These are phyloP conservation scores for Drosophila greeni DNA, from an alignment of 2,888 invertebrate genomes.

Conservation along the genomic window DNA sequence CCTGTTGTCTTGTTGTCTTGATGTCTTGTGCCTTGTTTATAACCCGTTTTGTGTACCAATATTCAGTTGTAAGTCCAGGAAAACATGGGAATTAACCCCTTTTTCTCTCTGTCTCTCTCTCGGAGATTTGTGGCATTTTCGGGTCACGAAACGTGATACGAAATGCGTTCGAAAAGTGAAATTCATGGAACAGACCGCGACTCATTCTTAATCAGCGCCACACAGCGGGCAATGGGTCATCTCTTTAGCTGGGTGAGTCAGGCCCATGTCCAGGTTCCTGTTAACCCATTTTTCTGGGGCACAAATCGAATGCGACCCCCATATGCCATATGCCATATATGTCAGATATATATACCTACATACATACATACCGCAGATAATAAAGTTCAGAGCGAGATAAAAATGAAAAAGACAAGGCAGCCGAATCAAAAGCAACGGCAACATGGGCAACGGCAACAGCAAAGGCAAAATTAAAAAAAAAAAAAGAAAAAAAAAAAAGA, in stretches of 20 bases:
- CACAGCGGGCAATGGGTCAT: conserved; percentile 25
- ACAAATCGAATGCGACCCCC: conserved; percentile 32
- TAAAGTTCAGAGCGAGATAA: conserved; percentile 60
- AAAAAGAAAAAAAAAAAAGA: conserved; percentile 1
- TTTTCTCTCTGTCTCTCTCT: not conserved
- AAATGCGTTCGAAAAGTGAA: conserved; percentile 34
- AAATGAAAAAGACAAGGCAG: conserved; percentile 30
- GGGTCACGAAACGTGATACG: conserved; percentile 18
- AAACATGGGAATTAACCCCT: conserved; percentile 7
- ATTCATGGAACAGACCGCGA: conserved; percentile 23
- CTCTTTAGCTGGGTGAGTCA: conserved; percentile 14
- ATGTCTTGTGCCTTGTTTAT: conserved; percentile 6
- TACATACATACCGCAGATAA: conserved; percentile 44
- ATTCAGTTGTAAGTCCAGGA: not conserved
- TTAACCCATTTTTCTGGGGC: conserved; percentile 58
- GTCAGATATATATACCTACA: conserved; percentile 1
- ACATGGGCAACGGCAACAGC: conserved; percentile 27
- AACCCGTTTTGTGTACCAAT: conserved; percentile 17
- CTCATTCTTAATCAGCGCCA: conserved; percentile 21
- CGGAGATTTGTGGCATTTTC: conserved; percentile 7
- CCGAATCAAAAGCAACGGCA: conserved; percentile 30
- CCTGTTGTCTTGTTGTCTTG: not conserved
- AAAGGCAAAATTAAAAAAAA: conserved; percentile 19
- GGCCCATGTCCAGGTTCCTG: conserved; percentile 10
- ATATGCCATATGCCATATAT: conserved; percentile 37